phyloP scores from a whole-genome alignment of 2,888 invertebrate species.

The Sicus ferrugineus region DNA sequence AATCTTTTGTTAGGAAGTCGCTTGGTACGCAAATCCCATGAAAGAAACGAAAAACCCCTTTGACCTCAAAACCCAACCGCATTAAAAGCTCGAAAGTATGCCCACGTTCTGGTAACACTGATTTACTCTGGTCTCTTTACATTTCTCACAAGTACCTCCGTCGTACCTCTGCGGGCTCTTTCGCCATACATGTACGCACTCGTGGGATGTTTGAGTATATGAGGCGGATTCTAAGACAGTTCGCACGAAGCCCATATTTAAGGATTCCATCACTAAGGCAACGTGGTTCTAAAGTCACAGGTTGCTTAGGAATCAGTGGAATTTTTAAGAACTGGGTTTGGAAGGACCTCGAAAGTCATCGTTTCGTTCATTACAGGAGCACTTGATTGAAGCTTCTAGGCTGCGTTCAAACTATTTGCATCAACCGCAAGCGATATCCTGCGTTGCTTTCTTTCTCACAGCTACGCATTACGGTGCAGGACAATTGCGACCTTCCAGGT shows the following conservation, averaged over 20 bases:
- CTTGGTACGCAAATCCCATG: too few relatives aligned
- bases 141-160: too few relatives aligned
- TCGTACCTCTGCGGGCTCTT: neutral
- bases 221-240: slow-evolving; percentile 30
- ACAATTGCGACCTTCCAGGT: slow-evolving; percentile 3
- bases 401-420: slow-evolving; percentile 36
- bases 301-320: too few relatives aligned
- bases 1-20: too few relatives aligned
- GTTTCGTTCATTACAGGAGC: neutral
- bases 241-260: slow-evolving; percentile 52
- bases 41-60: too few relatives aligned
- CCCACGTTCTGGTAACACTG: too few relatives aligned
- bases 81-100: too few relatives aligned
- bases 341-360: too few relatives aligned
- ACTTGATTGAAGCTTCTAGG: neutral
- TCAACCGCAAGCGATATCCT: slow-evolving; percentile 27
- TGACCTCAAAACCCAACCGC: too few relatives aligned
- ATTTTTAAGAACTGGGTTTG: too few relatives aligned
- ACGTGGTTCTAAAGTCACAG: neutral
- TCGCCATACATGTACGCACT: neutral
- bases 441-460: slow-evolving; percentile 51
- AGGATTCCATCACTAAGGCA: slow-evolving; percentile 56
- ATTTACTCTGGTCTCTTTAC: too few relatives aligned
- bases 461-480: slow-evolving; percentile 27
- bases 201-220: neutral